These are phyloP conservation scores for Gymnosoma rotundatum DNA, from an alignment of 2,888 invertebrate species.

Conservation along the genomic window DNA sequence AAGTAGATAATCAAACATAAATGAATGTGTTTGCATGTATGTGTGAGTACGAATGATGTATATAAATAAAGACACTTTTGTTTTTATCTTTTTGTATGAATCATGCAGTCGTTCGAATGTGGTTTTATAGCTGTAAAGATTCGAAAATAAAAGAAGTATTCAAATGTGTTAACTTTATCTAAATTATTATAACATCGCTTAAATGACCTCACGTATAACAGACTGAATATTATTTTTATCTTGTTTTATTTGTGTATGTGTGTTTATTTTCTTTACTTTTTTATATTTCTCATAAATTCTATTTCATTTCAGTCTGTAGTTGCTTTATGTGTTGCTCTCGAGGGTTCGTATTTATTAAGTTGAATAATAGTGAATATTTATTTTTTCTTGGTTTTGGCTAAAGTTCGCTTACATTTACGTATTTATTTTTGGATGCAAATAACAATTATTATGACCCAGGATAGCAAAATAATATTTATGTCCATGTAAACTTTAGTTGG, in stretches of 20 bases:
- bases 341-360: no score
- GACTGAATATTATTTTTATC: conserved; percentile 46
- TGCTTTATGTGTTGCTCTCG: neutral
- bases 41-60: neutral
- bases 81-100: conserved; percentile 22
- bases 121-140: conserved; percentile 12
- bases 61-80: neutral
- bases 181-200: conserved; percentile 79
- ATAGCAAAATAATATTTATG: no score
- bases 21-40: neutral
- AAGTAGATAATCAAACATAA: conserved; percentile 18
- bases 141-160: conserved; percentile 20
- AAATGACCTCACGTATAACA: conserved; percentile 79
- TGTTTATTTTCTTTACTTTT: conserved; percentile 10
- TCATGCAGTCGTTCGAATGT: conserved; percentile 34
- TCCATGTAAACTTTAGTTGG: no score
- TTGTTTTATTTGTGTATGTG: neutral
- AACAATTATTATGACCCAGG: no score
- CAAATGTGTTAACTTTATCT: conserved; percentile 80
- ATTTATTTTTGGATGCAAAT: no score
- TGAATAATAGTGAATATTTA: no score
- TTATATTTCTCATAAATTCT: neutral
- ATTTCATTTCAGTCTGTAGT: neutral
- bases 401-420: no score
- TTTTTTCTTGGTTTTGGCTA: no score